Conservation (phyloP, 2,113 vertebrate species). For the Isurus oxyrinchus region DNA sequence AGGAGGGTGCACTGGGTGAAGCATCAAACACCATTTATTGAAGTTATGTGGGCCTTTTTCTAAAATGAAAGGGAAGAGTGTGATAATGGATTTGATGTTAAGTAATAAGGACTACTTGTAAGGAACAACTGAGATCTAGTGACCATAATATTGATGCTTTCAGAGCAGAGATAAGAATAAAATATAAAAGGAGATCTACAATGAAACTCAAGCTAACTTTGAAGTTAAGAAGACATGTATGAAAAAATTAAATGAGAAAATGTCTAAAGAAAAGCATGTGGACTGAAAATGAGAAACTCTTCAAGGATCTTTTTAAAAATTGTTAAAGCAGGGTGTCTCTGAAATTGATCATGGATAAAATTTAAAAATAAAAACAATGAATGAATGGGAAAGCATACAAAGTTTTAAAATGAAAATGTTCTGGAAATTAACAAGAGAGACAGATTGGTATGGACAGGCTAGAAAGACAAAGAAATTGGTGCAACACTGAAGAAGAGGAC, state of each 20-base stretch:
- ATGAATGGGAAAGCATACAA: not conserved
- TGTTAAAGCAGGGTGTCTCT: not conserved
- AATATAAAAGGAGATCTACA: not conserved
- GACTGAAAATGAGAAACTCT: not conserved
- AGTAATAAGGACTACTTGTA: not conserved
- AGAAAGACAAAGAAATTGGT: not conserved
- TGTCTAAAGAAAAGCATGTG: not conserved
- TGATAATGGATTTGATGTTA: not conserved
- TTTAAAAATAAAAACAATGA: not conserved
- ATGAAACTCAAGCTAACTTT: not conserved
- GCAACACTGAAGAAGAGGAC: not conserved
- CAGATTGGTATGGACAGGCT: not conserved
- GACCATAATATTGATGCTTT: not conserved
- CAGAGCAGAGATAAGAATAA: not conserved
- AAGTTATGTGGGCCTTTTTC: not conserved
- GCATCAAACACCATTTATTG: not conserved
- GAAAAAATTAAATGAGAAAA: not conserved
- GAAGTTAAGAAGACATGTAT: not conserved
- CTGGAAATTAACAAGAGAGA: not conserved
- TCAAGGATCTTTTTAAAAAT: not conserved
- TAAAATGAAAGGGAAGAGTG: not conserved
- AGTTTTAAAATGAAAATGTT: no score
- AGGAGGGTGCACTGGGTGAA: not conserved
- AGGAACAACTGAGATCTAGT: not conserved
- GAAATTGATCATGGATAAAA: not conserved